Evolutionary conservation across 35 echinoderm and acorn worm genomes (phyloP), one percentile per base, ranked within the genome.

Genomic region (Strongylocentrotus purpuratus): DNA sequence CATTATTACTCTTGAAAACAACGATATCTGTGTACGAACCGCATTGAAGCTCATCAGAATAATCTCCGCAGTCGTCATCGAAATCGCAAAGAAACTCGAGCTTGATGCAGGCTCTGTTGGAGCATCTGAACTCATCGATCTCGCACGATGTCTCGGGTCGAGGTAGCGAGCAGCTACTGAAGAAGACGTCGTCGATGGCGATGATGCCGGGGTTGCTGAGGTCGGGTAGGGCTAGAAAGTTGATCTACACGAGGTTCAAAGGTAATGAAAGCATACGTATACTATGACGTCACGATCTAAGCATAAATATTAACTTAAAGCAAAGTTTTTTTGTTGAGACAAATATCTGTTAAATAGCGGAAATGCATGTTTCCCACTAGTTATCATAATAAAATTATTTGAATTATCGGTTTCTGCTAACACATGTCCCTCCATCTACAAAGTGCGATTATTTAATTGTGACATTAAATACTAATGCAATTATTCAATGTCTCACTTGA

Each of bases 61-160:
- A 94, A 45, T 99, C 98, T 1, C 98, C 98, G 33, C 98, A 99
- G 91, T 99, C 95, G 89, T 99, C 98, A 13, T 88, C 89, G 22
- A 94, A 96, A 95, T 99, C 98, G 94, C 98, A 99, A 4, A 94
- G 47, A 14, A 94, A 65, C 18, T 93, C 60, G 22, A 94, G 59
- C 5, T 88, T 55, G 85, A 99, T 91, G 86, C 98, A 99, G 2
- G 94, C 98, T 46, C 94, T 88, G 91, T 96, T 96, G 18, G 91
- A 95, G 86, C 98, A 99, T 22, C 96, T 33, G 89, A 99, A 99
- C 46, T 99, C 89, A 33, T 92, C 92, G 33, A 95, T 95, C 50
- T 97, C 94, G 94, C 97, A 97, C 12, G 95, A 96, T 85, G 88
- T 33, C 31, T 94, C 35, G 5, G 97, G 95, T 48, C 93, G 88